These are phyloP conservation scores for Drosophila erecta DNA, from an alignment of 1,140 invertebrate species.

Conservation along the genomic window DNA sequence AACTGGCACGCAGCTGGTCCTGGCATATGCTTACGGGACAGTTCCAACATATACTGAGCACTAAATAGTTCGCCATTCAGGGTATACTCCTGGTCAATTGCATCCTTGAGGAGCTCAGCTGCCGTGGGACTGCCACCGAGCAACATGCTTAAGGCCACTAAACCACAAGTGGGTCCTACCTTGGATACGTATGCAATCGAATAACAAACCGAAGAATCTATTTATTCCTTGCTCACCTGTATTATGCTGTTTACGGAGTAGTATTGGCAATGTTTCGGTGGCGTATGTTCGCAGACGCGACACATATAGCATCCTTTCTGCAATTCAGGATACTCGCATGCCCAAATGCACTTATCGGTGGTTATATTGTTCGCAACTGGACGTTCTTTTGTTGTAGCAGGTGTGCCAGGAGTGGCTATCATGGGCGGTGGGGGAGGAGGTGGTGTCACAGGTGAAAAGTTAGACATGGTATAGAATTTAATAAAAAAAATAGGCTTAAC, in stretches of 20 bases:
- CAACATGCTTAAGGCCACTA: conserved; percentile 92
- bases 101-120: conserved; percentile 87
- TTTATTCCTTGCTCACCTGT: conserved; percentile 38
- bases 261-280: conserved; percentile 64
- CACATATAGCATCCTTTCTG: conserved; percentile 85
- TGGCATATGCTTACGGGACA: conserved; percentile 43
- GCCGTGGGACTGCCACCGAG: conserved; percentile 87
- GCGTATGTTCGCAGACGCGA: conserved; percentile 79
- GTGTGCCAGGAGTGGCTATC: not conserved
- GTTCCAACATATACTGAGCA: conserved; percentile 87
- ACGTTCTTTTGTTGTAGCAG: not conserved
- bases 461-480: conserved; percentile 28
- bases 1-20: conserved; percentile 32
- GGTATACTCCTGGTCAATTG: conserved; percentile 88
- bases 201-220: not conserved
- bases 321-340: conserved; percentile 83
- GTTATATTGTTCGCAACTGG: conserved; percentile 4
- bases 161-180: conserved; percentile 90
- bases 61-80: conserved; percentile 95
- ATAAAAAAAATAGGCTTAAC: conserved; percentile 4
- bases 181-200: not conserved
- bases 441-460: conserved; percentile 18
- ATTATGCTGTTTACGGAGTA: conserved; percentile 54
- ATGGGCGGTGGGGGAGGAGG: conserved; percentile 53
- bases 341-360: conserved; percentile 83